These are phyloP conservation scores for Anhinga anhinga DNA, from an alignment of 2,113 vertebrate species.

Conservation along the genomic window DNA sequence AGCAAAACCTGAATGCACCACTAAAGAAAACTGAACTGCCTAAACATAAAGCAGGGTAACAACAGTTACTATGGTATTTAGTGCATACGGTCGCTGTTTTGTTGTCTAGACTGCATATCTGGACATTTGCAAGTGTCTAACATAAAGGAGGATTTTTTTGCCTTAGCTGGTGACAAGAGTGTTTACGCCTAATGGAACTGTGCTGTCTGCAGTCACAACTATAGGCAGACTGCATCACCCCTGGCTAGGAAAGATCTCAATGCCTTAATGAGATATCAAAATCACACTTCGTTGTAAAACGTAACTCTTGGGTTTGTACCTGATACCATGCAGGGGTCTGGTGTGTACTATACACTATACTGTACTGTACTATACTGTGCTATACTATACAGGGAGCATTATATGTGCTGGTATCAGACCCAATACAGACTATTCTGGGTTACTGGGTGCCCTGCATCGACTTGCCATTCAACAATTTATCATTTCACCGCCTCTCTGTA, in stretches of 20 bases:
- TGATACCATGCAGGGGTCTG: neutral
- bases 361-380: neutral
- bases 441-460: neutral
- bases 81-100: neutral
- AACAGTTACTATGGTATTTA: neutral
- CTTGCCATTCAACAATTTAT: neutral
- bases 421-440: neutral
- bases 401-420: neutral
- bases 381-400: neutral
- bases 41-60: neutral
- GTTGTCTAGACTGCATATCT: neutral
- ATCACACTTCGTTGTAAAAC: neutral
- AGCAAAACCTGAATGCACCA: neutral
- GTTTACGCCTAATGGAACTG: neutral
- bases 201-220: neutral
- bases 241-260: neutral
- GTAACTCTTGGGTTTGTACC: neutral
- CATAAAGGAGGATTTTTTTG: neutral
- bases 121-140: neutral
- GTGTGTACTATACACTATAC: neutral
- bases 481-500: neutral
- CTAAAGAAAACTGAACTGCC: neutral
- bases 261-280: neutral
- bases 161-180: neutral
- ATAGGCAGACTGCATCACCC: neutral